phyloP scores from a whole-genome alignment of 2,888 invertebrate species.

The Poecilobothrus nobilitatus region DNA sequence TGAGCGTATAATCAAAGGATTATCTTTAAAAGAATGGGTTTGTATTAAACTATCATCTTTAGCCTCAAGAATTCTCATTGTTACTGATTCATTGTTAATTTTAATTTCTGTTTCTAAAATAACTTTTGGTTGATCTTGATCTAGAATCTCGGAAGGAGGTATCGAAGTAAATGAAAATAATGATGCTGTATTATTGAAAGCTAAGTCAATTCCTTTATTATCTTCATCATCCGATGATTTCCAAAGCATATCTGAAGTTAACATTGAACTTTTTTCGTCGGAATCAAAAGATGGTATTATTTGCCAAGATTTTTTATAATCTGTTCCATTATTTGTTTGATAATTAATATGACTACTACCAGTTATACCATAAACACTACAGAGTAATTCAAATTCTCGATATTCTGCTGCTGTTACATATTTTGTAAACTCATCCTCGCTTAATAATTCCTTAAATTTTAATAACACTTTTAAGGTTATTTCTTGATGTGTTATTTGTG shows the following conservation, averaged over 20 bases:
- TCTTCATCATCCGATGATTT: slow-evolving; percentile 26
- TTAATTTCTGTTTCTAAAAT: slow-evolving; percentile 78
- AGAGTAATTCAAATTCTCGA: slow-evolving; percentile 52
- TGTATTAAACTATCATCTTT: slow-evolving; percentile 32
- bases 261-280: slow-evolving; percentile 15
- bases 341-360: slow-evolving; percentile 19
- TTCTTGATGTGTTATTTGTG: slow-evolving; percentile 56
- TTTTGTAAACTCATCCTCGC: slow-evolving; percentile 55
- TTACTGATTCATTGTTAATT: slow-evolving; percentile 70
- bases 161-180: slow-evolving; percentile 7
- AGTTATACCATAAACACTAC: slow-evolving; percentile 50
- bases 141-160: slow-evolving; percentile 27
- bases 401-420: slow-evolving; percentile 48
- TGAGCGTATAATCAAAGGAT: too few relatives aligned
- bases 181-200: background rate
- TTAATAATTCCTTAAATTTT: slow-evolving; percentile 61
- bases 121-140: slow-evolving; percentile 49
- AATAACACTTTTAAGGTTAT: slow-evolving; percentile 58
- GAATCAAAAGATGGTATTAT: slow-evolving; percentile 22
- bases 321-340: slow-evolving; percentile 20
- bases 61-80: slow-evolving; percentile 70
- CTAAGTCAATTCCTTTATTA: background rate
- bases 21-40: slow-evolving; percentile 17
- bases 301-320: slow-evolving; percentile 19
- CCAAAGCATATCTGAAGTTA: slow-evolving; percentile 24